These are phyloP conservation scores for Lates calcarifer DNA, from an alignment of 2,113 vertebrate species.

Conservation along the genomic window DNA sequence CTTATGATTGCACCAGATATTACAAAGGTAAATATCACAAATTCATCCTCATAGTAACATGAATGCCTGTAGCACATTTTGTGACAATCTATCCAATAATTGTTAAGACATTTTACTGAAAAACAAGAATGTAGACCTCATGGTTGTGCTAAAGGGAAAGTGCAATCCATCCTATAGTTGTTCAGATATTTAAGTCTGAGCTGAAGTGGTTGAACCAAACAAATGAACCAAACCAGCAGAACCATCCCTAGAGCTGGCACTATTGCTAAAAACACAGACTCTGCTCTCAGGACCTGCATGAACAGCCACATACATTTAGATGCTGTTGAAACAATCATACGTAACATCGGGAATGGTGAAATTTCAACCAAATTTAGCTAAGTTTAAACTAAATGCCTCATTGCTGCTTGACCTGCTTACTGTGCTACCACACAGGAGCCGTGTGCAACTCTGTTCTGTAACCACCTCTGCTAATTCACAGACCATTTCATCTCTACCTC, in stretches of 20 bases:
- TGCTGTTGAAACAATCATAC: background rate
- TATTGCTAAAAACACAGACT: background rate
- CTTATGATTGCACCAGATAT: background rate
- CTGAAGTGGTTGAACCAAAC: background rate
- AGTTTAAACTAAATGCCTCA: background rate
- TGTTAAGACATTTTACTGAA: background rate
- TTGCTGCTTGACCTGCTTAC: conserved; percentile 27
- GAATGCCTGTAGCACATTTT: background rate
- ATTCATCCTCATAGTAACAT: background rate
- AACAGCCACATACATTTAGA: background rate
- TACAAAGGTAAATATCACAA: background rate
- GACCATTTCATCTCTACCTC: conserved; percentile 36
- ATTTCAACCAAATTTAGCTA: background rate
- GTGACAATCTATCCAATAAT: background rate
- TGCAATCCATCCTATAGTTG: background rate
- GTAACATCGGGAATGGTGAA: background rate
- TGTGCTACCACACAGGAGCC: background rate
- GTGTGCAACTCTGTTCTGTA: conserved; percentile 19
- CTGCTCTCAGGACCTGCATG: background rate
- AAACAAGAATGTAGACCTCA: background rate
- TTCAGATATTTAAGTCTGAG: background rate
- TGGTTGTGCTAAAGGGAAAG: background rate
- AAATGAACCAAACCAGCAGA: background rate
- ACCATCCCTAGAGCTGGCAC: too few relatives aligned
- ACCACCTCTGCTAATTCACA: conserved; percentile 45